Evolutionary conservation across 2,113 vertebrate species (phyloP), one percentile per base, ranked within the genome.

Genomic region (Anolis sagrei): DNA sequence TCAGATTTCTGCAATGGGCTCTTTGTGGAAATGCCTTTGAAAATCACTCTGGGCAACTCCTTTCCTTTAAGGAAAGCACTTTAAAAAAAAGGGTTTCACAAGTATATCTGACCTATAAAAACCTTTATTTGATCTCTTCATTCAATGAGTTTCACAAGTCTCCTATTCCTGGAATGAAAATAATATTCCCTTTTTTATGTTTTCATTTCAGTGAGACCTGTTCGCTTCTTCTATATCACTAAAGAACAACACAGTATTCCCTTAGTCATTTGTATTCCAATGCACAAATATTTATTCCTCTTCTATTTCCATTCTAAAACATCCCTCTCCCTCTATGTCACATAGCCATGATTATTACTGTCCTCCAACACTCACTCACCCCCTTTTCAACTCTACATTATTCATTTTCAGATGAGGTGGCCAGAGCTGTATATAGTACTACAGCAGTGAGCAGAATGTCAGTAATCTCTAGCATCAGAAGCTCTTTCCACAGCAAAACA

Each of bases 381-480:
- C 49, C 18, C 70, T 85, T 85, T 72, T 29, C 2, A 32, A 32
- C 66, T 74, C 23, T 11, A 39, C 29, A 32, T 21, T 68, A 23
- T 69, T 19, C 9, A 6, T 18, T 84, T 27, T 51, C n/a, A 68
- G 44, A 80, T 48, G 1, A 51, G 9, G 44, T 66, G n/a, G 13
- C 61, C 61, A 84, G 62, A 76, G 39, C 25, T 80, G 21, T 61
- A 44, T 75, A 39, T 72, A 1, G 16, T 87, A 85, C 85, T 62
- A 78, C 0, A 0, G 64, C 74, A 79, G 6, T 72, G 72, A 3
- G 48, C 73, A 66, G 62, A 68, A 82, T 4, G 44, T 54, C 27
- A 80, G 36, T 75, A 88, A 72, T 29, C 18, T 77, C 80, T 32
- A 10, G 3, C 75, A 73, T 1, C 0, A 9, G 66, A 73, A n/a